phyloP scores from a whole-genome alignment of 1,140 invertebrate species.

The Hylyphantes graminicola region DNA sequence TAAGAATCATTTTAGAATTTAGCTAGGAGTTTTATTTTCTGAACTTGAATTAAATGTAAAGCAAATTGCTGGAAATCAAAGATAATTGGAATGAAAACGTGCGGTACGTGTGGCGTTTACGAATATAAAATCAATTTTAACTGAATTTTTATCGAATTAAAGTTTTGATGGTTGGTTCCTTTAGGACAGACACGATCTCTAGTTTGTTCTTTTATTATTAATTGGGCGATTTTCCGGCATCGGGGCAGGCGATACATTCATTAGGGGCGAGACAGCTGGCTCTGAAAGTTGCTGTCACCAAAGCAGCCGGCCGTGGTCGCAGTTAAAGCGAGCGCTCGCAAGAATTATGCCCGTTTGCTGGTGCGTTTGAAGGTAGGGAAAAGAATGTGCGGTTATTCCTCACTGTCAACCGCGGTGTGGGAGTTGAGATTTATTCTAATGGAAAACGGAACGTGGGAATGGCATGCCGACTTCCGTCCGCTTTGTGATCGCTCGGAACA shows the following conservation, averaged over 20 bases:
- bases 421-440: conserved; percentile 26
- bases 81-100: no score
- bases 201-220: conserved; percentile 60
- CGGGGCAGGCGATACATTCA: conserved; percentile 59
- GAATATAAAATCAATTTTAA: no score
- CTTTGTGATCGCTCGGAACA: no score
- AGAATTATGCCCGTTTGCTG: conserved; percentile 53
- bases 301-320: conserved; percentile 53
- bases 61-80: no score
- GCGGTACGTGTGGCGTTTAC: no score
- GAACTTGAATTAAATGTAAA: no score
- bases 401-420: conserved; percentile 43
- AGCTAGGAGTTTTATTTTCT: no score
- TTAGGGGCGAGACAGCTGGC: conserved; percentile 54
- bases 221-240: conserved; percentile 58
- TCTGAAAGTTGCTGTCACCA: conserved; percentile 53
- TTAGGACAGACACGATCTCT: no score
- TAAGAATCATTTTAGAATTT: neutral
- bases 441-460: conserved; percentile 12
- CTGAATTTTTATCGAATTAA: no score
- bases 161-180: no score
- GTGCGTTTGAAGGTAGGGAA: conserved; percentile 58
- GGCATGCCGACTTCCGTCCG: neutral
- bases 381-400: conserved; percentile 55
- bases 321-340: conserved; percentile 48